Evolutionary conservation across 2,888 invertebrate genomes (phyloP), one percentile per base, ranked within the genome.

Genomic region (Phyllotreta striolata): DNA sequence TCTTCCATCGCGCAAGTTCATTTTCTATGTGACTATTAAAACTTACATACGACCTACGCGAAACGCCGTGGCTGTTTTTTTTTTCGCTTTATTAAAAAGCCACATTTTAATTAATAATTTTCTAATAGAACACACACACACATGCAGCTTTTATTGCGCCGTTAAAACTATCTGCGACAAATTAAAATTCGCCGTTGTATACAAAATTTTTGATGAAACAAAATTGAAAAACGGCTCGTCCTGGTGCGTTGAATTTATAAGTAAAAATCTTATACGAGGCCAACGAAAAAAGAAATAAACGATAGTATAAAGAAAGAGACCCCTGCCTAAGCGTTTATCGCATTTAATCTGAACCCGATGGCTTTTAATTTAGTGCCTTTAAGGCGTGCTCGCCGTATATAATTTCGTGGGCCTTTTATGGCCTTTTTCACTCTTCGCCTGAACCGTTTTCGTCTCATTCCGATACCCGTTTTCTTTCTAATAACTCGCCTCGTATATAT

Each of bases 371-470:
- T 74, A 72, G 71, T 70, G 67, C 68, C 68, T 57, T 67, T 56
- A 64, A 70, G 72, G 73, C 72, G 74, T 72, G 73, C 71, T 71
- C 70, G 70, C 70, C 68, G 68, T 76, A 76, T 76, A 76, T 24
- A 24, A 76, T 75, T 75, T 74, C 67, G 73, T 70, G 68, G 67
- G 66, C 66, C 72, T 69, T 73, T 71, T 65, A 66, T 55, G 49
- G 56, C 39, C 8, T 59, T 62, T 63, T 59, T 60, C 37, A 55
- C 62, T 58, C 62, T 38, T 58, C 46, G 24, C 1, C 2, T 4
- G 24, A 24, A 24, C 24, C 24, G 24, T 24, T 24, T 24, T 24
- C 24, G 24, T 24, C 24, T 24, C 24, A 24, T 24, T 24, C 4
- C 24, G 24, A 24, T n/a, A 24, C 24, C 24, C 24, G 24, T 24